Conservation (phyloP, 1,140 invertebrate genomes). For the Neomicropteryx cornuta region DNA sequence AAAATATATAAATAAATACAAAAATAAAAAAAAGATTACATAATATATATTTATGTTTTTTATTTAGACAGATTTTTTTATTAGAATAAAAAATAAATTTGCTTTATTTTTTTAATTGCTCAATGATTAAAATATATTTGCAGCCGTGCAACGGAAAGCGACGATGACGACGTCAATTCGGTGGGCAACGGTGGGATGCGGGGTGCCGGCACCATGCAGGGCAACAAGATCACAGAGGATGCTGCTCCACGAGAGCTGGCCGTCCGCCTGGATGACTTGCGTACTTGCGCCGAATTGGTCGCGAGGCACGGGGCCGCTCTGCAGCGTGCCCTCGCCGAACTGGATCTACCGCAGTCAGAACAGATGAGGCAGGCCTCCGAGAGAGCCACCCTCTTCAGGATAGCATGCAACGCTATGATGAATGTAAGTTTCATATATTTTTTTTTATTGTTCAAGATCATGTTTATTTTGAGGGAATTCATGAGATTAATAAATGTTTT, state of each 20-base stretch:
- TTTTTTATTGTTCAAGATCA: too few species aligned
- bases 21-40: too few species aligned
- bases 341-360: conserved; percentile 50
- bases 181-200: conserved; percentile 23
- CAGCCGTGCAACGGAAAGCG: conserved; percentile 53
- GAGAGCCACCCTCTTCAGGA: conserved; percentile 82
- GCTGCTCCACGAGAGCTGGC: conserved; percentile 47
- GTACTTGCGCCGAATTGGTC: conserved; percentile 84
- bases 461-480: conserved; percentile 7
- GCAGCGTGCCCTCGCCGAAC: conserved; percentile 72
- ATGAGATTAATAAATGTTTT: neutral
- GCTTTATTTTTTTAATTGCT: too few species aligned
- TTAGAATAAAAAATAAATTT: too few species aligned
- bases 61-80: too few species aligned
- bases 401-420: conserved; percentile 92
- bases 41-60: too few species aligned
- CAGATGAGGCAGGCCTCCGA: conserved; percentile 71
- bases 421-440: conserved; percentile 57
- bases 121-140: too few species aligned
- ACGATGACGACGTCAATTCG: conserved; percentile 76
- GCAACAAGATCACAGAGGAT: conserved; percentile 40
- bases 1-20: too few species aligned
- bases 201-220: conserved; percentile 21
- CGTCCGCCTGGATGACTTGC: conserved; percentile 65
- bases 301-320: conserved; percentile 75